Evolutionary conservation across 2,113 vertebrate species (phyloP), one percentile per base, ranked within the genome.

Genomic region (Lepus europaeus): DNA sequence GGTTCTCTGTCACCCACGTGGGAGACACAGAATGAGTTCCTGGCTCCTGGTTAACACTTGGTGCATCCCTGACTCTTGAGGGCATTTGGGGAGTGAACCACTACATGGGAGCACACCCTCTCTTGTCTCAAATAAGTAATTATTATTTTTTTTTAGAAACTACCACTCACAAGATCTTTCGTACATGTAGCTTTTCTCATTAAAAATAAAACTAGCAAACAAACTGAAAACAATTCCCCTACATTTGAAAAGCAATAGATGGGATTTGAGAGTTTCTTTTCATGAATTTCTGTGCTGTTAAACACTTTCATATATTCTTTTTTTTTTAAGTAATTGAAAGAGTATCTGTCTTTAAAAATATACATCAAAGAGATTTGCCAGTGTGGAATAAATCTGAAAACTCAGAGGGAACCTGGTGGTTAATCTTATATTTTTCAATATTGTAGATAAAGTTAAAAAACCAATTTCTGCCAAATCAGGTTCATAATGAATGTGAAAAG

Each of bases 361-460:
- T 33, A 56, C 84, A 1, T 22, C 31, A 82, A 78, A 87, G 51
- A 92, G n/a, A 85, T 20, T 53, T 92, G 3, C 29, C 72, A 59
- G 29, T 93, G 19, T 27, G 64, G 39, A 82, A 87, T 27, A 89
- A 68, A 80, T 36, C 27, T 25, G 23, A 19, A 95, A 96, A 95
- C 91, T 6, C 61, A 92, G 9, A 33, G 6, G 6, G 29, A 51
- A 31, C 8, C 36, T 82, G 68, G 84, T 87, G 81, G 5, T 63
- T 92, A 61, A 69, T 0, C 0, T 53, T 96, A 20, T 11, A 69
- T 81, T 74, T 93, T 91, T 22, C 11, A 79, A 1, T 36, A 91
- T 13, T 80, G 87, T 82, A 77, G 2, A 1, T 88, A 23, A 13
- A 12, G 33, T 85, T 39, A 1, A 69, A 0, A 13, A 16, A 45